Evolutionary conservation across 1,140 invertebrate species (phyloP).

Genomic region (Lordiphosa clarofinis): DNA sequence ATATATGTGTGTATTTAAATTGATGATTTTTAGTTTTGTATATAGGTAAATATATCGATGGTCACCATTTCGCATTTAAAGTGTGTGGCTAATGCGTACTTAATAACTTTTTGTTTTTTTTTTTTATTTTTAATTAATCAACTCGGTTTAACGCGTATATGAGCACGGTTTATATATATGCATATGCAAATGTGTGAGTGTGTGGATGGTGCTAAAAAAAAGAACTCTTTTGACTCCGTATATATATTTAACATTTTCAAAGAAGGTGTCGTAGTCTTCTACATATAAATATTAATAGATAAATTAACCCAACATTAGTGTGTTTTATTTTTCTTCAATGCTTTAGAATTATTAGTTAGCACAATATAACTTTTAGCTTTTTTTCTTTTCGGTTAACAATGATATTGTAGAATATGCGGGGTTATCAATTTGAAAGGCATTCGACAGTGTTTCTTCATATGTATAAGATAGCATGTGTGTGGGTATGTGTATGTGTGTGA

Average conservation of each 20-base stretch:
- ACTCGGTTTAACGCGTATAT: slow-evolving; percentile 29
- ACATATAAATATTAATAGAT: slow-evolving; percentile 24
- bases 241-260: slow-evolving; percentile 43
- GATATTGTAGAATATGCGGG: slow-evolving; percentile 25
- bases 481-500: slow-evolving; percentile 31
- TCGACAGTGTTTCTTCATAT: slow-evolving; percentile 54
- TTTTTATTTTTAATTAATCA: slow-evolving; percentile 41
- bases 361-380: slow-evolving; percentile 24
- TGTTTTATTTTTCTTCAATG: slow-evolving; percentile 5
- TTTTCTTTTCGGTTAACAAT: slow-evolving; percentile 47
- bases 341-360: slow-evolving; percentile 18
- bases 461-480: slow-evolving; percentile 39
- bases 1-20: slow-evolving; percentile 32
- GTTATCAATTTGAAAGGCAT: slow-evolving; percentile 67
- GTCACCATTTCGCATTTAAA: slow-evolving; percentile 71
- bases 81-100: slow-evolving; percentile 50
- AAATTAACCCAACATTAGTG: slow-evolving; percentile 65
- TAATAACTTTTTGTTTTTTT: slow-evolving; percentile 28
- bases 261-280: slow-evolving; percentile 22
- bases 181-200: slow-evolving; percentile 33
- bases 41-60: slow-evolving; percentile 69
- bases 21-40: slow-evolving; percentile 21
- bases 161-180: slow-evolving; percentile 32
- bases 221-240: slow-evolving; percentile 2
- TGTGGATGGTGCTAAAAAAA: slow-evolving; percentile 24